Evolutionary conservation across 2,888 invertebrate species (phyloP).

Genomic region (Chaetoderma sp.): DNA sequence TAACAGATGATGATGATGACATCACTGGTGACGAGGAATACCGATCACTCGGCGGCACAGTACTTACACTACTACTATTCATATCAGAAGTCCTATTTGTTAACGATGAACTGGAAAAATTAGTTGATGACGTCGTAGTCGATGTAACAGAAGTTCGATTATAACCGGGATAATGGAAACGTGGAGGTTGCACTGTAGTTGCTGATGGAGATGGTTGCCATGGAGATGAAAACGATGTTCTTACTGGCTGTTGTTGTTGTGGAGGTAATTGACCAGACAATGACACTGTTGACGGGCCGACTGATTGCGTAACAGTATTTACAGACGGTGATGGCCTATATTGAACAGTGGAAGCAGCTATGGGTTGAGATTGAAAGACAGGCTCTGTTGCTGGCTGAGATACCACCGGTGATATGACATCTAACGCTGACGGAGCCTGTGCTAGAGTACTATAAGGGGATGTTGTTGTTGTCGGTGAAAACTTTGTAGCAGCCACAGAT

Average conservation of each 20-base stretch:
- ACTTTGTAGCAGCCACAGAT: slow-evolving; percentile 2
- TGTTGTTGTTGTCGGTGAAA: slow-evolving; percentile 30
- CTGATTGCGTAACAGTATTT: slow-evolving; percentile 28
- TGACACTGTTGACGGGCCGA: slow-evolving; percentile 32
- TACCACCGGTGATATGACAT: slow-evolving; percentile 21
- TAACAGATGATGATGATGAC: not conserved
- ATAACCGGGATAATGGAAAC: slow-evolving; percentile 60
- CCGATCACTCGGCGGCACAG: too few species aligned
- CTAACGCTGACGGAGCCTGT: slow-evolving; percentile 33
- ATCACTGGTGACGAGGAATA: too few species aligned
- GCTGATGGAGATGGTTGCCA: slow-evolving; percentile 51
- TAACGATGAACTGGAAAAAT: too few species aligned
- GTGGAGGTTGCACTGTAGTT: slow-evolving; percentile 56
- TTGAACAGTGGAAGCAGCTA: slow-evolving; percentile 2
- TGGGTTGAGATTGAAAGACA: not conserved
- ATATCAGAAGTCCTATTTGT: too few species aligned
- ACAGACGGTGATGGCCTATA: slow-evolving; percentile 20
- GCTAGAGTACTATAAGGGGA: slow-evolving; percentile 36
- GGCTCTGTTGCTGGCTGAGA: not conserved
- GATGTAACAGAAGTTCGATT: slow-evolving; percentile 46
- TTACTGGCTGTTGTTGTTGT: not conserved
- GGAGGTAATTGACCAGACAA: slow-evolving; percentile 23
- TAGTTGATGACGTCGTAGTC: not conserved
- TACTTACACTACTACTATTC: too few species aligned
- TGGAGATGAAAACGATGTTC: slow-evolving; percentile 40